Evolutionary conservation across 2,888 invertebrate genomes (phyloP).

Genomic region (Aphodius sticticus): DNA sequence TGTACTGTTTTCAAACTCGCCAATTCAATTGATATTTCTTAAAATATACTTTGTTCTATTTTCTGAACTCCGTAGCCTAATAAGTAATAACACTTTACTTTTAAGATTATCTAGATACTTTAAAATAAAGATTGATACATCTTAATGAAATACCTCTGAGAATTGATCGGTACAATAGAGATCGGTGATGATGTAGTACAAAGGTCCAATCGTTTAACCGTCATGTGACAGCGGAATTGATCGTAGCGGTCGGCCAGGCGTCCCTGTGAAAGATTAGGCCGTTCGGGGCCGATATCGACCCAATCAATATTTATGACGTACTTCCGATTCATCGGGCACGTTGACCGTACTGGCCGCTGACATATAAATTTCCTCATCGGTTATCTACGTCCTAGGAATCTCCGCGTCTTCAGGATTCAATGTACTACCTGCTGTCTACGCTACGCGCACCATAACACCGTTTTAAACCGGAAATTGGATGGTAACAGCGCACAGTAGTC

Average conservation of each 20-base stretch:
- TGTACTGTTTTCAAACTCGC: no score
- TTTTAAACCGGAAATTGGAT: no score
- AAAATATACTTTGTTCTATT: no score
- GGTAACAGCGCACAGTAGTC: no score
- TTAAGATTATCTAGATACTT: no score
- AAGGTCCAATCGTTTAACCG: conserved; percentile 4
- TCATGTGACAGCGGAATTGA: not conserved
- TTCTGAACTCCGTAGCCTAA: no score
- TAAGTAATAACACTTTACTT: no score
- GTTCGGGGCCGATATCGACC: not conserved
- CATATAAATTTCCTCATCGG: not conserved
- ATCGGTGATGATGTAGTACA: not conserved
- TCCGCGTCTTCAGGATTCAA: no score
- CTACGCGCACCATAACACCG: no score
- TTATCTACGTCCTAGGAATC: not conserved
- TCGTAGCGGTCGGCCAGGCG: not conserved
- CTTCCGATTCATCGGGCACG: not conserved
- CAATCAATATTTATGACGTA: not conserved
- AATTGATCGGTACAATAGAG: not conserved
- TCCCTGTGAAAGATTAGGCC: not conserved
- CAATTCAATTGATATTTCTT: no score
- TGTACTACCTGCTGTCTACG: no score
- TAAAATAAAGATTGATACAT: not conserved
- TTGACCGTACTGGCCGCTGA: not conserved
- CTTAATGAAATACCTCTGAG: not conserved